These are phyloP conservation scores for Hymenopus coronatus DNA, from an alignment of 2,888 invertebrate genomes.

Conservation along the genomic window DNA sequence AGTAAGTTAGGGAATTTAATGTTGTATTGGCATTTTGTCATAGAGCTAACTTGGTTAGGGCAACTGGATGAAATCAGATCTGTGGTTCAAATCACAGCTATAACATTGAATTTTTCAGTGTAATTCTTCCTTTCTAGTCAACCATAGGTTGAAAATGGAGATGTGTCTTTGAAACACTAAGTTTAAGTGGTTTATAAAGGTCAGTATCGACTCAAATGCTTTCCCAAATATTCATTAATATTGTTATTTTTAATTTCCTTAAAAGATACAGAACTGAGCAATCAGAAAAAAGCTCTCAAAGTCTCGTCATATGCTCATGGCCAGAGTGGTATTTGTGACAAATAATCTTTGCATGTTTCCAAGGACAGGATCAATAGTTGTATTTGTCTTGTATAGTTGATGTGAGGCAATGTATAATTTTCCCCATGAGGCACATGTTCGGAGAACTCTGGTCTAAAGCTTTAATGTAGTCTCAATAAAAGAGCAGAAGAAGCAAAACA, in stretches of 20 bases:
- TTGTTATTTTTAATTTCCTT: background rate
- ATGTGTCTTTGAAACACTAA: too few species aligned
- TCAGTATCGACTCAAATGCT: too few species aligned
- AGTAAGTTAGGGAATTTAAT: too few species aligned
- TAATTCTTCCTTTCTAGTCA: too few species aligned
- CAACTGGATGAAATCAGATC: too few species aligned
- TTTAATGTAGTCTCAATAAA: background rate
- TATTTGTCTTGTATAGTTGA: background rate
- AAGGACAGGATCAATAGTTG: background rate
- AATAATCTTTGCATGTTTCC: background rate
- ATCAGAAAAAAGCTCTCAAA: background rate
- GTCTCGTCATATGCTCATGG: background rate
- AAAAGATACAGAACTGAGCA: background rate
- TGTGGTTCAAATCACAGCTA: too few species aligned
- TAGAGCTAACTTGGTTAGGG: too few species aligned
- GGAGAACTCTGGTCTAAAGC: constrained; percentile 15
- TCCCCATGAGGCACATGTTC: background rate
- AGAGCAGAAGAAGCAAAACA: background rate
- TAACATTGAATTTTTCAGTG: too few species aligned
- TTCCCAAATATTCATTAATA: too few species aligned
- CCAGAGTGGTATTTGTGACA: background rate
- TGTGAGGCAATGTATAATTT: background rate
- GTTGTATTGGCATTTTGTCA: too few species aligned
- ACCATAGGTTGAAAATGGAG: too few species aligned
- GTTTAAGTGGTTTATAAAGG: too few species aligned